Evolutionary conservation across 2,888 invertebrate genomes (phyloP).

Genomic region (Chrysolina haemoptera): DNA sequence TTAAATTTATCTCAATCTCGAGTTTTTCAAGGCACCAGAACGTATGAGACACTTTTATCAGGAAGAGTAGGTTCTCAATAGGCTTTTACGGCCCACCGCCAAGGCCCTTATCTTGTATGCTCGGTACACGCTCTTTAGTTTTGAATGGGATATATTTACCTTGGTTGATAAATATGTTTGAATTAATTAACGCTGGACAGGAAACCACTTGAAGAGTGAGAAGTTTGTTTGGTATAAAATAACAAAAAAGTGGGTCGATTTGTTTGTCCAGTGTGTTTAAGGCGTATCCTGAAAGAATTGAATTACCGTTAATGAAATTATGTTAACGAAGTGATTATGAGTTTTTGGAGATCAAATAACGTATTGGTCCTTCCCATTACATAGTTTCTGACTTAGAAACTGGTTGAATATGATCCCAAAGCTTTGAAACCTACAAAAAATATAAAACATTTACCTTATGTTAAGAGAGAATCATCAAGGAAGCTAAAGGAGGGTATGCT

Average conservation of each 20-base stretch:
- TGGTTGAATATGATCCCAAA: too few species aligned
- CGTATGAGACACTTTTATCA: conserved; percentile 17
- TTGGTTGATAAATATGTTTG: conserved; percentile 15
- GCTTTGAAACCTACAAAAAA: too few species aligned
- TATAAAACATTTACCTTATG: too few species aligned
- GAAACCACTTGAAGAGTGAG: conserved; percentile 15
- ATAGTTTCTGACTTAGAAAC: too few species aligned
- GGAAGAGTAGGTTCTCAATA: conserved; percentile 27
- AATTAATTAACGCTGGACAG: conserved; percentile 11
- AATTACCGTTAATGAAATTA: conserved; percentile 15
- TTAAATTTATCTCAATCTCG: neutral
- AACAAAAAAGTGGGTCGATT: conserved; percentile 16
- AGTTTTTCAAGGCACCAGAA: neutral
- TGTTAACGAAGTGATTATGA: neutral
- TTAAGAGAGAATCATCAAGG: too few species aligned
- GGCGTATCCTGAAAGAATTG: neutral
- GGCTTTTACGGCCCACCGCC: conserved; percentile 27
- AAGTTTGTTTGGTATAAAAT: conserved; percentile 20
- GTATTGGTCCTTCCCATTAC: too few species aligned
- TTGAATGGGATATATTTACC: conserved; percentile 7
- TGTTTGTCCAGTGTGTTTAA: neutral
- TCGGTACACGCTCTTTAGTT: conserved; percentile 10
- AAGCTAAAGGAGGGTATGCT: too few species aligned
- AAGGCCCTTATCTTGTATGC: conserved; percentile 20
- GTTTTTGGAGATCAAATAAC: too few species aligned